Evolutionary conservation across 2,113 vertebrate species (phyloP).

Genomic region (Mellivora capensis): DNA sequence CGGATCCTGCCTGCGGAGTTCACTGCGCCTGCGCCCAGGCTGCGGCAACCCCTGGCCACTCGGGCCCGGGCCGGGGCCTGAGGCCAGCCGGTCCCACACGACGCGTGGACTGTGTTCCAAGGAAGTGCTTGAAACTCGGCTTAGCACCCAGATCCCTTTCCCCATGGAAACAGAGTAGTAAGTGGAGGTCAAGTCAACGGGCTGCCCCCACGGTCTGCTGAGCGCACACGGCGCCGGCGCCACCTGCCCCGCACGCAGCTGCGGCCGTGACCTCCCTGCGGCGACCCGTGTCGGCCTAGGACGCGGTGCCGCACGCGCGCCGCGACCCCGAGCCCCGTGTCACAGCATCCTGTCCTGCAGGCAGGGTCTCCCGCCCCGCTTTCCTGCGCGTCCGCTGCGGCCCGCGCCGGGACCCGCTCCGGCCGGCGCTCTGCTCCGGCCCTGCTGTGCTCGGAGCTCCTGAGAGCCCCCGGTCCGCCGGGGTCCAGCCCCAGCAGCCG

Average conservation of each 20-base stretch:
- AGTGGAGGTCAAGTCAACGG: background rate
- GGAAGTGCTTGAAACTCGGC: background rate
- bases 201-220: fast-evolving
- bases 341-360: too few species aligned
- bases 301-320: too few species aligned
- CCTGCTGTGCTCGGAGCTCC: too few species aligned
- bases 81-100: background rate
- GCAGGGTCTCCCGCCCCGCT: background rate
- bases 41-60: background rate
- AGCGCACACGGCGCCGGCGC: background rate
- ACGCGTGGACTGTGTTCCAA: background rate
- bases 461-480: too few species aligned
- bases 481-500: too few species aligned
- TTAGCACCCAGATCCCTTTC: background rate
- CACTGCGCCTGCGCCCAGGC: background rate
- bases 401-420: background rate
- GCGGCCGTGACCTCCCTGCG: background rate
- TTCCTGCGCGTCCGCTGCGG: too few species aligned
- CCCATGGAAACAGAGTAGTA: background rate
- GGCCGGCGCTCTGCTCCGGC: too few species aligned
- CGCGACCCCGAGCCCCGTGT: fast-evolving
- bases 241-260: background rate
- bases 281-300: background rate
- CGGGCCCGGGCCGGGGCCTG: background rate
- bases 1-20: fast-evolving